A percentile compares a stretch with the other conserved stretches of the same genome.
Evolutionary conservation across 2,888 invertebrate species (phyloP).

Genomic region (Mechanitis mazaeus): DNA sequence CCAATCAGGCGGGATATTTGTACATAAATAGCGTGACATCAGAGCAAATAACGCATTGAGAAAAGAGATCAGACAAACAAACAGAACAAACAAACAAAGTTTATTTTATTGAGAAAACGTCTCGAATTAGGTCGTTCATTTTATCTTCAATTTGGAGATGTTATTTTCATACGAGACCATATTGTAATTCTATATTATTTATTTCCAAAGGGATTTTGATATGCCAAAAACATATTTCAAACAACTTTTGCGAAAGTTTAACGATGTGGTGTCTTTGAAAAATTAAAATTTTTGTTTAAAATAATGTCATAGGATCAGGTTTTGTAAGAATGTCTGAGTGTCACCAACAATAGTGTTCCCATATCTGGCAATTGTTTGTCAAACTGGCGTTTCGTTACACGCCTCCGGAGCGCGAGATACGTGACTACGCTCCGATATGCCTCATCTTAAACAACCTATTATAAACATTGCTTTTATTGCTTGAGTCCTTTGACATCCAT

Average conservation of each 20-base stretch:
- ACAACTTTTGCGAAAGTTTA: no score
- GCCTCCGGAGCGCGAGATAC: slow-evolving; percentile 15
- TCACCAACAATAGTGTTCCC: slow-evolving; percentile 9
- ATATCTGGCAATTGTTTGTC: slow-evolving; percentile 13
- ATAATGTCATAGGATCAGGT: background rate
- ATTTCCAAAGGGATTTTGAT: no score
- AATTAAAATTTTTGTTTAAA: no score
- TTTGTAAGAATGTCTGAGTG: background rate
- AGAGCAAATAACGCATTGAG: slow-evolving; percentile 9
- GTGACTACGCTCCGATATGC: slow-evolving; percentile 18
- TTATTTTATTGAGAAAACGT: background rate
- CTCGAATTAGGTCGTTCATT: background rate
- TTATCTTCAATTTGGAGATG: background rate
- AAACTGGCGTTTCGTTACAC: slow-evolving; percentile 14
- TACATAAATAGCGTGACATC: slow-evolving; percentile 13
- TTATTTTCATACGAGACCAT: background rate
- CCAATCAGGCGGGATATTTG: slow-evolving; percentile 3
- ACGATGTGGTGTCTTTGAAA: background rate
- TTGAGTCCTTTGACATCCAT: slow-evolving; percentile 6
- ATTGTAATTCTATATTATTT: no score
- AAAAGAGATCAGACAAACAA: slow-evolving; percentile 6
- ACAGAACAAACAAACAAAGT: slow-evolving; percentile 7
- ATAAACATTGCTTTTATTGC: slow-evolving; percentile 9
- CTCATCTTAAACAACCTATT: slow-evolving; percentile 13
- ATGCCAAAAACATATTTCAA: no score